Evolutionary conservation across 2,888 invertebrate genomes (phyloP).

Genomic region (Chymomyza amoena): DNA sequence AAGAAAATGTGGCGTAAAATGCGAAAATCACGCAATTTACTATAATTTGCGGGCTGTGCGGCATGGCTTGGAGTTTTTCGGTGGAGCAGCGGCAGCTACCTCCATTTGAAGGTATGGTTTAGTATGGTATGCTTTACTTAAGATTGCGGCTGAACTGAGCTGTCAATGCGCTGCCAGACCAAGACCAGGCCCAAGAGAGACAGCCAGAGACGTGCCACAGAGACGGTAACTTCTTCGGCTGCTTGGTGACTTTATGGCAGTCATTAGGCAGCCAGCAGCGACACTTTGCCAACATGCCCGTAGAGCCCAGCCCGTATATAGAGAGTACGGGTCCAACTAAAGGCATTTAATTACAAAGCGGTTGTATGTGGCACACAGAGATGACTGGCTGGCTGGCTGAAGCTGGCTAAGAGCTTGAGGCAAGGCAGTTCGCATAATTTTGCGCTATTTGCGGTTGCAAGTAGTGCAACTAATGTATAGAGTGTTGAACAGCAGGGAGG

Average conservation of each 20-base stretch:
- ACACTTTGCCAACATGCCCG: conserved; percentile 46
- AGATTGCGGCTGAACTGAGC: conserved; percentile 42
- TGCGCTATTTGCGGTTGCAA: conserved; percentile 55
- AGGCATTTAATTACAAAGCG: conserved; percentile 62
- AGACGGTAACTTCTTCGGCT: conserved; percentile 3
- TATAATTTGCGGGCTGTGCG: conserved; percentile 50
- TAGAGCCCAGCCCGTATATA: not conserved
- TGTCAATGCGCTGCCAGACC: conserved; percentile 9
- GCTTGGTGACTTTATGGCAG: conserved; percentile 65
- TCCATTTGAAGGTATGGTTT: too few relatives aligned
- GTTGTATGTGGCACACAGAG: conserved; percentile 25
- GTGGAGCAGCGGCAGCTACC: not conserved
- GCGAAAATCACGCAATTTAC: conserved; percentile 65
- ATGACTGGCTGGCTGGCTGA: conserved; percentile 21
- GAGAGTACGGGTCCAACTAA: not conserved
- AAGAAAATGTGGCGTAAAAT: conserved; percentile 1
- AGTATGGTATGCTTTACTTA: conserved; percentile 47
- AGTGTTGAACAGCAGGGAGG: not conserved
- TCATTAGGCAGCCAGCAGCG: conserved; percentile 68
- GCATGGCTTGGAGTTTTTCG: too few relatives aligned
- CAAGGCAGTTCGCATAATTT: conserved; percentile 46
- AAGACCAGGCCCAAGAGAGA: not conserved
- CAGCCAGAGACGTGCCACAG: not conserved
- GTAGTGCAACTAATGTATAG: not conserved
- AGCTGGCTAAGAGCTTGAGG: not conserved